Base-by-base conservation (phyloP, 2,888 invertebrate genomes). In the Chloroclysta siterata region DNA sequence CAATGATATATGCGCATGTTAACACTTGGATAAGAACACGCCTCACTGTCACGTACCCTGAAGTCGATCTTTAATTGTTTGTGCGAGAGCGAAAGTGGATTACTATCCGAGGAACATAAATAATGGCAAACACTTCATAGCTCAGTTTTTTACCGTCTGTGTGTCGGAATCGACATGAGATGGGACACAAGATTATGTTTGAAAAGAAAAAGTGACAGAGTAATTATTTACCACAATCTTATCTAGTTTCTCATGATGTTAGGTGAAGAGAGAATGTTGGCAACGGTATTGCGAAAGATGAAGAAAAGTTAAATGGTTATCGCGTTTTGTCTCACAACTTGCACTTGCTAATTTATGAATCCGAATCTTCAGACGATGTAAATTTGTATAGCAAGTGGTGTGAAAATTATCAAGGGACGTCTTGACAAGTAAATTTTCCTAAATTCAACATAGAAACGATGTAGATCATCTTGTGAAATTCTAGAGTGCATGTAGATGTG, bases 1-100 rank as follows among this genome's bases (percentile, higher is more conserved):
- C 84, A 77, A 84, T 90, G 90, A 91, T 89, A 84, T 90, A 91
- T 90, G 88, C 89, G 86, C 88, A 87, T 88, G 87, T 89, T 90
- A 89, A 87, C 90, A 89, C 88, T 85, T 72, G 71, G 73, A 74
- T 75, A 74, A 73, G 85, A 83, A 89, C 90, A 90, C 92, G 91
- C 92, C 92, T 92, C 82, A 84, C 80, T 88, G 90, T 90, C 90
- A 88, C 85, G 87, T 80, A 79, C 72, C 70, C 29, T 54, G 65
- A 69, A 76, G 74, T 78, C 72, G 72, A 74, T 67, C 77, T 81
- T 76, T 87, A 87, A 88, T 89, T 89, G 84, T 88, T 88, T 82
- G 61, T 22, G 41, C 29, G 78, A 83, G 75, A 73, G 82, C 79
- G 84, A 87, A 86, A 86, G 85, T 85, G 71, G 74, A 78, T 74